A percentile compares a stretch with the other conserved stretches of the same genome.
Conservation (phyloP, 2,888 invertebrate genomes). For the Pseudanteris insignis region DNA sequence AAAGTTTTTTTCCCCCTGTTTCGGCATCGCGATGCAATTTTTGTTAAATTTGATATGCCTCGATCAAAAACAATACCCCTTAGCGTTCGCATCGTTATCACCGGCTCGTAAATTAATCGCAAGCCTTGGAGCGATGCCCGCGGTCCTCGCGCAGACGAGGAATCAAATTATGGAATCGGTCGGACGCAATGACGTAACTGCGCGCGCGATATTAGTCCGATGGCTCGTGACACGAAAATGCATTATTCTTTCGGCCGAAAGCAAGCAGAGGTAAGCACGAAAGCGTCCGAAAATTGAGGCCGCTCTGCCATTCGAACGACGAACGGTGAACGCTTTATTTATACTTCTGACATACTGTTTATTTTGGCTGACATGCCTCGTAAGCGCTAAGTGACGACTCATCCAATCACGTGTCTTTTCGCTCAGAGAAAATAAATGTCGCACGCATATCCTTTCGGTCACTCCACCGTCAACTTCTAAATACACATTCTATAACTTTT, state of each 20-base stretch:
- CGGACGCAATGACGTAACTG: constrained; percentile 15
- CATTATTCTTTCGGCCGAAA: constrained; percentile 26
- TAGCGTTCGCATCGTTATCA: constrained; percentile 9
- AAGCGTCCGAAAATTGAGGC: constrained; percentile 41
- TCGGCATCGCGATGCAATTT: too few species aligned
- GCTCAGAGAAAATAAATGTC: constrained; percentile 18
- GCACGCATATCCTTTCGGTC: not conserved
- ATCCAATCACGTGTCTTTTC: constrained; percentile 42
- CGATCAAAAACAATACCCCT: too few species aligned
- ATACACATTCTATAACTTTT: too few species aligned
- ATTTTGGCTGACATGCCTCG: constrained; percentile 60
- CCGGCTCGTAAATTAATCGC: constrained; percentile 9
- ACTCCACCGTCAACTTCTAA: too few species aligned
- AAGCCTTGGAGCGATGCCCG: not conserved
- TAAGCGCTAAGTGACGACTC: constrained; percentile 51
- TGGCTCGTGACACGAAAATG: constrained; percentile 18
- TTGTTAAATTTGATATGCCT: too few species aligned
- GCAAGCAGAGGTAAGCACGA: constrained; percentile 21
- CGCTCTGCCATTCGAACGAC: constrained; percentile 37
- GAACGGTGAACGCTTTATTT: constrained; percentile 60
- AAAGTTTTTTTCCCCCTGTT: too few species aligned
- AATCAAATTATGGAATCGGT: constrained; percentile 12
- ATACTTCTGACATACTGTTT: constrained; percentile 64
- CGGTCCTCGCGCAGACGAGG: not conserved
- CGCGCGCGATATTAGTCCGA: constrained; percentile 15